phyloP scores from a whole-genome alignment of 2,113 vertebrate genomes.

The Polypterus bichir region DNA sequence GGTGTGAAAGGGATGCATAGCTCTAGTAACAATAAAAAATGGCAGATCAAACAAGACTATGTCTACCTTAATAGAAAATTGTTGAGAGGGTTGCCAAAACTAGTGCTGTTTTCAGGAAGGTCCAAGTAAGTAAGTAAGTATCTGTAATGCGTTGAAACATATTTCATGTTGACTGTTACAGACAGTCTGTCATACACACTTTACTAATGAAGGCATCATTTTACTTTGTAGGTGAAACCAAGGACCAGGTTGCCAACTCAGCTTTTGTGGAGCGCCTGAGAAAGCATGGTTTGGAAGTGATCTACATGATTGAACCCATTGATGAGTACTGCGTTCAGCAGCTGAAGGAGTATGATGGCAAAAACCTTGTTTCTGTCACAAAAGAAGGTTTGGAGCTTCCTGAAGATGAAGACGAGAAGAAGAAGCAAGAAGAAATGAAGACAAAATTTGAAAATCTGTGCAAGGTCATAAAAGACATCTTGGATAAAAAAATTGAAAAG shows the following conservation, averaged over 20 bases:
- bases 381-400: conserved; percentile 65
- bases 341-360: conserved; percentile 62
- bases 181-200: neutral
- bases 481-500: conserved; percentile 68
- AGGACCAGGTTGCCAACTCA: conserved; percentile 63
- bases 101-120: no score
- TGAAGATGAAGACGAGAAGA: conserved; percentile 57
- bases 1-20: no score
- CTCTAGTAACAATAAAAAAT: no score
- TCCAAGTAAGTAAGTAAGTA: no score
- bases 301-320: conserved; percentile 68
- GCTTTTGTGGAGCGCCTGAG: conserved; percentile 59
- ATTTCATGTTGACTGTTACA: no score
- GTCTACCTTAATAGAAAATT: no score
- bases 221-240: conserved; percentile 47
- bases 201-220: neutral
- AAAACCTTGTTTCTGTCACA: conserved; percentile 58
- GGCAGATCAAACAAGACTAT: no score
- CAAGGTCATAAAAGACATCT: conserved; percentile 68
- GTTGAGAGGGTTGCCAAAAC: no score
- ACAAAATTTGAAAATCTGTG: conserved; percentile 57
- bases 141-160: no score
- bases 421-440: conserved; percentile 57
- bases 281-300: conserved; percentile 58
- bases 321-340: conserved; percentile 67